Evolutionary conservation across 2,888 invertebrate species (phyloP), one percentile per base, ranked within the genome.

Genomic region (Macroteleia sp.): DNA sequence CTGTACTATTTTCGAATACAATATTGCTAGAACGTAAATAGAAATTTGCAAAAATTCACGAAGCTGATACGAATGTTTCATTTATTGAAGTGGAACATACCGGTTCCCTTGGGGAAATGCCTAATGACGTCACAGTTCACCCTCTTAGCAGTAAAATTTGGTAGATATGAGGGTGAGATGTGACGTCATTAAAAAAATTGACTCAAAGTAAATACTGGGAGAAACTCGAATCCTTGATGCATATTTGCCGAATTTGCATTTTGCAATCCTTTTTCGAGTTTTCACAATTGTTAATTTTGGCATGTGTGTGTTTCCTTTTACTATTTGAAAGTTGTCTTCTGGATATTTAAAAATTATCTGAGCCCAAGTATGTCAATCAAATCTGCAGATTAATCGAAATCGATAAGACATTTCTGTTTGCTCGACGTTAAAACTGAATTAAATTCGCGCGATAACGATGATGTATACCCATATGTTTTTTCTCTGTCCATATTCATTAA

Each of bases 41-140:
- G 41, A 57, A 56, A 16, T 42, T 10, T 25, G 57, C 57, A 32
- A 64, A 73, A 64, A 57, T 73, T 61, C 71, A 56, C 44, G 50
- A 42, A 25, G 59, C n/a, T 42, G n/a, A 19, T 36, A 42, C 69
- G 61, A 64, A 73, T 50, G 73, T 73, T 73, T 36, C 64, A 64
- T 32, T 67, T 46, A 56, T 61, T 67, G 61, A 67, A 67, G 67
- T 67, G 59, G 59, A 75, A 67, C 74, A 10, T 19, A 39, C 74
- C 59, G 44, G 52, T 52, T 67, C 74, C 74, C 67, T 17, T 39
- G 67, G 74, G 74, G 56, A 61, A 67, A 41, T 67, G 52, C 56
- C 74, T 75, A 75, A 75, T 75, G 74, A 75, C 74, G 74, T 75
- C 74, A 75, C 67, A 61, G 67, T 50, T 67, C 67, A 67, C 74